Evolutionary conservation across 2,888 invertebrate genomes (phyloP).

Genomic region (Allacma fusca): DNA sequence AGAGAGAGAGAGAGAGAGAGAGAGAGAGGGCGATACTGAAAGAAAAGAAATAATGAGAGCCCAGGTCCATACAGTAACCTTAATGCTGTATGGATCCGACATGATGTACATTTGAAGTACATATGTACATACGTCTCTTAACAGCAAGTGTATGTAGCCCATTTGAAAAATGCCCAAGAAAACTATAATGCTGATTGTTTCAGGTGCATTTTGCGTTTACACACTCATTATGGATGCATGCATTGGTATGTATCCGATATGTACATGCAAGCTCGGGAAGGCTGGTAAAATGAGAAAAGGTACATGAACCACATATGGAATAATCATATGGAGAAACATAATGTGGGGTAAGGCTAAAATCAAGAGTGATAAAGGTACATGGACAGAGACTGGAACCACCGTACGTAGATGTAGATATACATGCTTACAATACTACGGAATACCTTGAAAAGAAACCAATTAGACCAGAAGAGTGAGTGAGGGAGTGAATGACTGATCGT

Average conservation of each 20-base stretch:
- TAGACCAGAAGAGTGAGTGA: slow-evolving; percentile 8
- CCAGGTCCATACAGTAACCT: background rate
- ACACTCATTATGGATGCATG: slow-evolving; percentile 24
- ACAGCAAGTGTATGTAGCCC: background rate
- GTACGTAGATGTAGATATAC: no score
- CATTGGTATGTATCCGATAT: background rate
- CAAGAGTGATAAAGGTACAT: slow-evolving; percentile 12
- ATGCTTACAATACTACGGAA: background rate
- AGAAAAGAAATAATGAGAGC: slow-evolving; percentile 3
- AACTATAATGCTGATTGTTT: slow-evolving; percentile 1
- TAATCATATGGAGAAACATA: slow-evolving; percentile 7
- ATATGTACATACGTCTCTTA: background rate
- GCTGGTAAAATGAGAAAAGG: background rate
- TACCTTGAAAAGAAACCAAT: slow-evolving; percentile 18
- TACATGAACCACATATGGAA: background rate
- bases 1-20: background rate
- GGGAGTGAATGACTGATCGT: slow-evolving; percentile 26
- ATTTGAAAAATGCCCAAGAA: background rate
- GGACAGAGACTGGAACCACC: background rate
- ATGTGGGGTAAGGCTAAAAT: slow-evolving; percentile 9
- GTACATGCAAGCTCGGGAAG: background rate
- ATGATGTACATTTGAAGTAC: background rate
- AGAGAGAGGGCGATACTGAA: background rate
- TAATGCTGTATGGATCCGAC: background rate
- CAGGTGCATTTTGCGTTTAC: slow-evolving; percentile 23